Base-by-base conservation (phyloP, 2,888 invertebrate genomes). In the Scaptomyza polygonia region DNA sequence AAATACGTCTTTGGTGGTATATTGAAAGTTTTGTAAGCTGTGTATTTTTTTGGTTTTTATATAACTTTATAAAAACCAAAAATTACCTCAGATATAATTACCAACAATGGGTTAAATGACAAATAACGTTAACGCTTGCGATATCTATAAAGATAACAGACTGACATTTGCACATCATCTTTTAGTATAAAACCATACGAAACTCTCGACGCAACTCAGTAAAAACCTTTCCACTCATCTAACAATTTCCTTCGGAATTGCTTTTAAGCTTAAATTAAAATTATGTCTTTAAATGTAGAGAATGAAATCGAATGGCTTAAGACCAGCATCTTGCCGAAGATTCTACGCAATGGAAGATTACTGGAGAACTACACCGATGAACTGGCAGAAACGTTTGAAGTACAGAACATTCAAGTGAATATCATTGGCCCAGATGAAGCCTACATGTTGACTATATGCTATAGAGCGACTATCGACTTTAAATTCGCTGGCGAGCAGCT, bases 401-500 rank as follows among this genome's bases (percentile, higher is more conserved):
- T 89, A 36, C 52, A 62, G 0, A 45, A 76, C 18, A 65, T 90
- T 12, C 40, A 67, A 9, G 72, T 90, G 0, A 64, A 66, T 29
- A 57, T 79, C 5, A 82, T 91, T 43, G 86, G 86, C 0, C 0
- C 62, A 0, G 84, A 89, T 7, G 90, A 90, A 53, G 82, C 89
- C 0, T 90, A 89, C 47, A 90, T 90, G 90, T 14, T 90, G 54
- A 90, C 91, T 9, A 68, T 49, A 14, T 91, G 91, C 61, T 90
- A 89, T 63, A 81, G 81, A 54, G 81, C 86, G 0, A 67, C 61
- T 11, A 45, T 91, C 3, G 66, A 69, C 16, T 83, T 85, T 44
- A 71, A 72, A n/a, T 82, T 74, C 12, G 65, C 72, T 18, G 77
- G 77, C 0, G 63, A 67, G 7, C 56, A 67, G 27, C 48, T 49